Evolutionary conservation across 2,888 invertebrate species (phyloP).

Genomic region (Drosophila mayaguana): DNA sequence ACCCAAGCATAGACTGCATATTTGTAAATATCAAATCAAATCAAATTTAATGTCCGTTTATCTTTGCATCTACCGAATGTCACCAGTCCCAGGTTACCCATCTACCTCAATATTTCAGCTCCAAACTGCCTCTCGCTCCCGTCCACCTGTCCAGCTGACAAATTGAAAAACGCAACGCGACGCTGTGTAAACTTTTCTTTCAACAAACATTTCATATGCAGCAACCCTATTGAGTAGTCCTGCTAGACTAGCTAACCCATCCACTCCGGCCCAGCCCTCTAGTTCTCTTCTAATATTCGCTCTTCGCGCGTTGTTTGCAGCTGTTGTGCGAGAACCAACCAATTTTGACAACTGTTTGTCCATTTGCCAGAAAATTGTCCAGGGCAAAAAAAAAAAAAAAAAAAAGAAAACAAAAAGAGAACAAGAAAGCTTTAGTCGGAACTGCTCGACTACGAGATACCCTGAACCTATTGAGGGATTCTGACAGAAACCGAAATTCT

Average conservation of each 20-base stretch:
- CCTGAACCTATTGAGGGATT: too few relatives aligned
- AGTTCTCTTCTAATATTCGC: conserved; percentile 27
- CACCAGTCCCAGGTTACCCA: conserved; percentile 20
- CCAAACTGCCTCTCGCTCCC: neutral
- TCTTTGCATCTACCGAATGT: neutral
- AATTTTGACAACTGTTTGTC: conserved; percentile 79
- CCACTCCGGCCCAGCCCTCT: neutral
- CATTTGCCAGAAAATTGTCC: conserved; percentile 60
- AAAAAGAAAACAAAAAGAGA: too few relatives aligned
- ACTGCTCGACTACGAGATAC: too few relatives aligned
- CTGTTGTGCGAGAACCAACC: conserved; percentile 66
- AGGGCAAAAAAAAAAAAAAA: neutral
- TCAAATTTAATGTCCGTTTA: neutral
- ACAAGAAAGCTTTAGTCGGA: too few relatives aligned
- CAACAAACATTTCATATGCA: conserved; percentile 69
- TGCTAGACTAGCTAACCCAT: conserved; percentile 31
- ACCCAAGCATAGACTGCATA: too few relatives aligned
- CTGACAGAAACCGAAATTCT: too few relatives aligned
- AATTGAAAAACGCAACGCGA: conserved; percentile 68
- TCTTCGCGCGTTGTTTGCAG: conserved; percentile 53
- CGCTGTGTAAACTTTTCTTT: conserved; percentile 61
- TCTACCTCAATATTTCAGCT: conserved; percentile 2
- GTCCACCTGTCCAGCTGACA: conserved; percentile 40
- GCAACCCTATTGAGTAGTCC: conserved; percentile 60
- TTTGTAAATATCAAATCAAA: too few relatives aligned